Evolutionary conservation across 2,797 vertebrate species (phyloP).

Genomic region (Buphagus erythrorhynchus): DNA sequence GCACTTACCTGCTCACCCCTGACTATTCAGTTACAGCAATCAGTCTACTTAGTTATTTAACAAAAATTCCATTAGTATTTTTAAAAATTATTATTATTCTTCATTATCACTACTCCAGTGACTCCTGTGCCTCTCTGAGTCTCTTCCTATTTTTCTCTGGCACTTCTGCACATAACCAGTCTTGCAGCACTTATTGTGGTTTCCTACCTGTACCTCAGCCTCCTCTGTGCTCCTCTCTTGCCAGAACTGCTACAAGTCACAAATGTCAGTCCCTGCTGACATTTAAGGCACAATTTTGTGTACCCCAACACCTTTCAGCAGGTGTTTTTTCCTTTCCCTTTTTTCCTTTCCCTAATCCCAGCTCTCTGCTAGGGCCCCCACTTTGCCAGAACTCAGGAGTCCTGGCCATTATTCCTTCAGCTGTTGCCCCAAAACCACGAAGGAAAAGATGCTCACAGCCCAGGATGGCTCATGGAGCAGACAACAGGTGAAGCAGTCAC

Average conservation of each 20-base stretch:
- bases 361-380: not conserved
- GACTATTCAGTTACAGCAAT: not conserved
- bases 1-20: not conserved
- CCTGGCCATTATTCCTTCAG: not conserved
- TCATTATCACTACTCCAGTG: not conserved
- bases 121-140: not conserved
- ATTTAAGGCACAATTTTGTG: not conserved
- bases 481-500: not conserved
- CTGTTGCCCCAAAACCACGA: not conserved
- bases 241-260: not conserved
- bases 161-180: too few relatives aligned
- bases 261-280: not conserved
- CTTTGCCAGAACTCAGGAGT: not conserved
- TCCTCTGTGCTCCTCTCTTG: not conserved
- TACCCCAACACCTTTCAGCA: not conserved
- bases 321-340: too few relatives aligned
- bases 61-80: not conserved
- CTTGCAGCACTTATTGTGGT: not conserved
- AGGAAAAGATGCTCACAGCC: not conserved
- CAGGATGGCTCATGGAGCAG: not conserved
- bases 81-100: not conserved
- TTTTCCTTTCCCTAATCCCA: too few relatives aligned
- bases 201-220: not conserved
- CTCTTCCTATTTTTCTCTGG: not conserved
- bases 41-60: not conserved